Base-by-base conservation (phyloP, 2,888 invertebrate species). In the Steinernema hermaphroditum region DNA sequence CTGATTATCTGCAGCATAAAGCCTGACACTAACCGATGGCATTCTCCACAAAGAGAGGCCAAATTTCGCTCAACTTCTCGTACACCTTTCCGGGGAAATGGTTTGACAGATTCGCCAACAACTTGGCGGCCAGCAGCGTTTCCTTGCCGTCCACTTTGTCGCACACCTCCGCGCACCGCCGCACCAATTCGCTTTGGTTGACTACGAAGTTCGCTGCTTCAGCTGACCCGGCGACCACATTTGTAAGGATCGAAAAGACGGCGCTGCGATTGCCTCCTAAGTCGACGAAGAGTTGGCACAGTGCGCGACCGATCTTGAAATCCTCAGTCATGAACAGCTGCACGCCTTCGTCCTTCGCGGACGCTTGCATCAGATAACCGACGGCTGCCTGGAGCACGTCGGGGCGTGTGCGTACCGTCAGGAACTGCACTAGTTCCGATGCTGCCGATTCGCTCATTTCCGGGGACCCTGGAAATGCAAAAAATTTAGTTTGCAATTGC, bases 221-320 rank as follows among this genome's bases (percentile, higher is more conserved):
- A 6, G 54, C 54, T 12, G 54, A 54, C 16, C 27, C 27, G 27
- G 54, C 54, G 54, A 27, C 54, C 2, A 54, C 27, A 16, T 54
- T 54, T 27, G 54, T 54, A 27, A 54, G 54, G 27, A 54, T 27
- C 2, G 54, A 24, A 16, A 54, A 54, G 27, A 54, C 27, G 54
- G 6, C 54, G 1, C 6, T 4, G 54, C 54, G 54, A 27, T 54
- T 54, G 14, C 54, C 54, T 22, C 54, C 54, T 22, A 54, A 27
- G 4, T 54, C 54, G 27, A 54, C 54, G 54, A 54, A 54, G 54
- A 54, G 54, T 16, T 54, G 54, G 27, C 54, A 54, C 6, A 54
- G 54, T 2, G 54, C 54, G 8, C 27, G 54, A 6, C 54, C 54
- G 4, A 54, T 27, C 54, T 54, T 54, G 54, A 22, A 54, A 27